Evolutionary conservation across 2,888 invertebrate species (phyloP).

Genomic region (Linnaemya vulpina): DNA sequence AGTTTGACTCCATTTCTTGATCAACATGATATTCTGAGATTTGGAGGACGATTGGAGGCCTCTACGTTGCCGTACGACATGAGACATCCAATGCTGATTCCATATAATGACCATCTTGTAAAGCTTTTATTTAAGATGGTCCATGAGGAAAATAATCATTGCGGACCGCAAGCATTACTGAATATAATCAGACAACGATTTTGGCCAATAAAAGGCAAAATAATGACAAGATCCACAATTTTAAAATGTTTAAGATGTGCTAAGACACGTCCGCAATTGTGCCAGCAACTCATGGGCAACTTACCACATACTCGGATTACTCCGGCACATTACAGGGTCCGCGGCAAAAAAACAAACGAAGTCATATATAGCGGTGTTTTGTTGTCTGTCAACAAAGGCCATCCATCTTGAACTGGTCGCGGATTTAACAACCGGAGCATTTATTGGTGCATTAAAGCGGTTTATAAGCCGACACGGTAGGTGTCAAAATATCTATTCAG

Average conservation of each 20-base stretch:
- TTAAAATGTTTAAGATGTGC: background rate
- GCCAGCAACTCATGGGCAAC: too few relatives aligned
- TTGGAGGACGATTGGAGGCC: too few relatives aligned
- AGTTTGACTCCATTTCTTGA: background rate
- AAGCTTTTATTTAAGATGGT: background rate
- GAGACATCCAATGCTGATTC: background rate
- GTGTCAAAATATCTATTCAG: too few relatives aligned
- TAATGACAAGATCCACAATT: background rate
- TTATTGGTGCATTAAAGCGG: too few relatives aligned
- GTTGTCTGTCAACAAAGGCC: too few relatives aligned
- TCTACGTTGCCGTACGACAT: background rate
- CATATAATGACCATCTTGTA: background rate
- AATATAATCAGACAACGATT: too few relatives aligned
- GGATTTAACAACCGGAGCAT: too few relatives aligned
- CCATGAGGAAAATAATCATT: background rate
- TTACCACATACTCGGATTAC: too few relatives aligned
- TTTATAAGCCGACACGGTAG: too few relatives aligned
- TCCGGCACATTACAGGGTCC: constrained; percentile 6
- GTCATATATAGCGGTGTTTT: too few relatives aligned
- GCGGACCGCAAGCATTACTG: too few relatives aligned
- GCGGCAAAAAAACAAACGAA: background rate
- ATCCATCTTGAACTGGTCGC: too few relatives aligned
- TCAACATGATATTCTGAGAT: background rate
- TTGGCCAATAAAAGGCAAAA: background rate
- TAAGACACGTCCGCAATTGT: background rate